These are phyloP conservation scores for Pediacus dermestoides DNA, from an alignment of 2,888 invertebrate species.

Conservation along the genomic window DNA sequence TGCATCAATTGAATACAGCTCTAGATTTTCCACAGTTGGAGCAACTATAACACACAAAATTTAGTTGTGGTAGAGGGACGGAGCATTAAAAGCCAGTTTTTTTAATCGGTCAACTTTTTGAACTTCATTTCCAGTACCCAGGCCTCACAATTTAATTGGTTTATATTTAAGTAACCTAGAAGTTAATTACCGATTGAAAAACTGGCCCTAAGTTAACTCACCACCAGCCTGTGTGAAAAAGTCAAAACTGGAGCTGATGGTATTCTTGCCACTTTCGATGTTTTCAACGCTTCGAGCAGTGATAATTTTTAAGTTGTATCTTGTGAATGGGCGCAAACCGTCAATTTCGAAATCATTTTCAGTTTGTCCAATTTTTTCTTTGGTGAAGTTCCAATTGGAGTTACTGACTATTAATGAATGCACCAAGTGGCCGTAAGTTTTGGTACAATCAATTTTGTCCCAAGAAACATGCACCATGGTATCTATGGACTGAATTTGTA, in stretches of 20 bases:
- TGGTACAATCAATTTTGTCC: slow-evolving; percentile 35
- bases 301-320: slow-evolving; percentile 23
- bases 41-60: slow-evolving; percentile 43
- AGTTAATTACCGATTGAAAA: too few species aligned
- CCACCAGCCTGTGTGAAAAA: too few species aligned
- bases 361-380: slow-evolving; percentile 25
- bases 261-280: too few species aligned
- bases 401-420: slow-evolving; percentile 33
- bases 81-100: too few species aligned
- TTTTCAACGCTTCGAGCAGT: too few species aligned
- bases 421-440: slow-evolving; percentile 35
- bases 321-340: slow-evolving; percentile 35
- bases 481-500: slow-evolving; percentile 32
- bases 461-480: slow-evolving; percentile 36
- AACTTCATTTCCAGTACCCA: too few species aligned
- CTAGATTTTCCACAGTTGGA: slow-evolving; percentile 35
- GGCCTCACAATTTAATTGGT: too few species aligned
- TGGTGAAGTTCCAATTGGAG: slow-evolving; percentile 23
- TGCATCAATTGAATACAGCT: slow-evolving; percentile 40
- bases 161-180: too few species aligned
- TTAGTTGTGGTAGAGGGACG: too few species aligned
- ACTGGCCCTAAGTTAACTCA: too few species aligned
- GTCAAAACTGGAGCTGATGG: too few species aligned
- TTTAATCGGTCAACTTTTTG: too few species aligned
- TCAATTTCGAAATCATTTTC: slow-evolving; percentile 31